Evolutionary conservation across 2,797 vertebrate species (phyloP), one percentile per base, ranked within the genome.

Genomic region (Phataginus tricuspis): DNA sequence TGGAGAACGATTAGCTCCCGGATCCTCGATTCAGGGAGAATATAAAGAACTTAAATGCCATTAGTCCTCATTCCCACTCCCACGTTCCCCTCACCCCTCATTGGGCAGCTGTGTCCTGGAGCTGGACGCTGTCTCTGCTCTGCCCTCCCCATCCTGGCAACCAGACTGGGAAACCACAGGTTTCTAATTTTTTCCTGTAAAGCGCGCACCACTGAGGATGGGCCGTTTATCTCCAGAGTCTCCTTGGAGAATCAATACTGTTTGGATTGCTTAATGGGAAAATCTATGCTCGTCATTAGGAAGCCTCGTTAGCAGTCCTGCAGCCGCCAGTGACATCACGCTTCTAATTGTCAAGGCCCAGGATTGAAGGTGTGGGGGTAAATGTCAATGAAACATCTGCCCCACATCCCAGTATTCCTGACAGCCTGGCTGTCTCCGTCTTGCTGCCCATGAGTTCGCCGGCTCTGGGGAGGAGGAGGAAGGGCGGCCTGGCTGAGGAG

Each of bases 201-300:
- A 86, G 91, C 53, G 5, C 25, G 18, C 45, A 25, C 95, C 59
- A 12, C 8, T 25, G 83, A 94, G 91, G 92, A 96, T n/a, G 61
- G 94, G 85, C 95, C 85, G 7, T 97, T 97, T 95, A 96, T 97
- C 96, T 97, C 95, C 95, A 71, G 95, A 93, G 96, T 94, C 97
- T 98, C 95, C 96, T 95, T 94, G 88, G 95, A 98, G 97, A 97
- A 98, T 98, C 98, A 64, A 98, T 97, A 95, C 91, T 96, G 98
- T 98, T 98, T 98, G 97, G 97, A 92, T 98, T 98, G 96, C 97
- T 94, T 98, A 98, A 98, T 98, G 98, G 98, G 98, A 98, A 98
- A 98, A 98, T 98, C 98, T 97, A 98, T 98, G 97, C 96, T 93
- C 74, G 37, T 97, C 97, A 98, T 98, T 98, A 98, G 97, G 0